Evolutionary conservation across 2,888 invertebrate species (phyloP), one percentile per base, ranked within the genome.

Genomic region (Drosophila atripex): DNA sequence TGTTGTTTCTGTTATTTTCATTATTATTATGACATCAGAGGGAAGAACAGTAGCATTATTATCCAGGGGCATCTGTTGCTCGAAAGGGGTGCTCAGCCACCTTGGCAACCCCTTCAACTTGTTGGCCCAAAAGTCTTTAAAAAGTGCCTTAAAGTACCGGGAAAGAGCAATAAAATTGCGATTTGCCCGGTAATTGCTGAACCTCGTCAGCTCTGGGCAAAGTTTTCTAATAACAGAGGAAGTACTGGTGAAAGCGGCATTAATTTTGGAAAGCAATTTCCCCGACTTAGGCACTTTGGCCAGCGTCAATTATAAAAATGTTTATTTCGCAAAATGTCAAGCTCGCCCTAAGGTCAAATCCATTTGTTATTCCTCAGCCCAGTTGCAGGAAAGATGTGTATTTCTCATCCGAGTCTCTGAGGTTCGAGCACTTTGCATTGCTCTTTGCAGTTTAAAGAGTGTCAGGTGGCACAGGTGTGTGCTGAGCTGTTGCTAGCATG

Each of bases 1-100:
- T 50, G 30, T 39, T 56, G 32, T 49, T 59, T 21, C n/a, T 50
- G 9, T 35, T 57, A 18, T 56, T 66, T 35, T 53, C 60, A 28
- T 71, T 61, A 38, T 64, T 69, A 61, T 82, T 83, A 76, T 84
- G 84, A 80, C 84, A 83, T 77, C 43, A 68, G 68, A 50, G 32
- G 60, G 43, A 18, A 18, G 8, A 9, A 18, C 16, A 12, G 49
- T 25, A 28, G 28, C n/a, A 41, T 49, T 52, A 47, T 52, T 51
- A 50, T 49, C 58, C 52, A 18, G 51, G 61, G 53, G 55, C 68
- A 80, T 71, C 86, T 86, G 80, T 80, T 80, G 84, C 86, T 61
- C 54, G 72, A 75, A 64, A 66, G 68, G 75, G 47, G 49, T 53
- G 41, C 12, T 14, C 46, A 9, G 12, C 16, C 41, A 43, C 63